Conservation (phyloP, 2,888 invertebrate genomes). For the Scrobipalpa atriplicella region DNA sequence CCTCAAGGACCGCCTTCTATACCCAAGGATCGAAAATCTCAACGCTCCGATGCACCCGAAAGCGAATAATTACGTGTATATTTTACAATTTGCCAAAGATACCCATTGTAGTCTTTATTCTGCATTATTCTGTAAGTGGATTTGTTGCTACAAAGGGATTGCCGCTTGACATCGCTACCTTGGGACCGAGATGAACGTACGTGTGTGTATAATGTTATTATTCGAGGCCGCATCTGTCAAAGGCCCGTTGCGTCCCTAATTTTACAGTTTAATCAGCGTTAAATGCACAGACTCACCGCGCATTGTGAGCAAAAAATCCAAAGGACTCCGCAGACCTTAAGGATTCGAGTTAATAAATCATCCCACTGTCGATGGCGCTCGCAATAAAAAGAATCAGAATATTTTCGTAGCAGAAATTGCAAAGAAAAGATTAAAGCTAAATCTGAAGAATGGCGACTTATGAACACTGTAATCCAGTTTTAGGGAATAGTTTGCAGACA, state of each 20-base stretch:
- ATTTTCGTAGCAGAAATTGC: background rate
- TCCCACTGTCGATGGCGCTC: conserved; percentile 62
- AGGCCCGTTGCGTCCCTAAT: conserved; percentile 75
- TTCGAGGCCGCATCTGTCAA: conserved; percentile 80
- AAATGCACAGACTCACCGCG: conserved; percentile 77
- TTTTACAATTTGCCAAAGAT: conserved; percentile 81
- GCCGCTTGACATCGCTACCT: conserved; percentile 73
- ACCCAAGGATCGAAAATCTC: conserved; percentile 58
- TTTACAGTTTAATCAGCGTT: conserved; percentile 84
- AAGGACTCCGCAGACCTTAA: conserved; percentile 57
- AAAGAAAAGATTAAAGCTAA: conserved; percentile 22
- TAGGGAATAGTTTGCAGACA: conserved; percentile 17
- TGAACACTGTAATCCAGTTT: conserved; percentile 18
- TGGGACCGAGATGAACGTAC: conserved; percentile 45
- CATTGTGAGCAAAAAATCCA: conserved; percentile 56
- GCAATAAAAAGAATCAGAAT: conserved; percentile 51
- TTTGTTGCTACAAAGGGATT: conserved; percentile 66
- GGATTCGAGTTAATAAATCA: conserved; percentile 75
- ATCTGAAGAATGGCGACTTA: conserved; percentile 10
- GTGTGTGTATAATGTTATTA: conserved; percentile 79
- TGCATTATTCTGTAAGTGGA: conserved; percentile 70
- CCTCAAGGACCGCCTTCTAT: conserved; percentile 72
- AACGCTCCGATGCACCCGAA: conserved; percentile 70
- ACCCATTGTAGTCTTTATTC: conserved; percentile 66
- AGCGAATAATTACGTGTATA: conserved; percentile 80